Base-by-base conservation (phyloP, 2,797 vertebrate species). In the Anguilla anguilla region DNA sequence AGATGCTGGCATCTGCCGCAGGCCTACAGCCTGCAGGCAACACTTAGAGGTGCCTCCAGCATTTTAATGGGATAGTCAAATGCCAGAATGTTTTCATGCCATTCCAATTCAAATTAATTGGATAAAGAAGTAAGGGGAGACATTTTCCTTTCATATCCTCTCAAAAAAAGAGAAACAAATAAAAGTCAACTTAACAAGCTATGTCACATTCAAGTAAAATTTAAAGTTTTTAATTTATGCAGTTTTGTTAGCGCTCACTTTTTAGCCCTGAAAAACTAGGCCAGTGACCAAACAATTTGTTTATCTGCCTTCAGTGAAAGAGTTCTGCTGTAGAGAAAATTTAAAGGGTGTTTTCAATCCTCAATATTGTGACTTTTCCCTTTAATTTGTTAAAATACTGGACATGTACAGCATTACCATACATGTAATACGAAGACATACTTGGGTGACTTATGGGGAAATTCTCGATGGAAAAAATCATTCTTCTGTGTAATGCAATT, bases 51-150 rank as follows among this genome's bases (percentile, higher is more conserved):
- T 93, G 94, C 96, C 95, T 96, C 96, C 95, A 97, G 96, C 95
- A 96, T 97, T 96, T 96, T 96, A 96, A 96, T 96, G 95, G 96
- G 94, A 93, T 95, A 94, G 95, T 96, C 94, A 96, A 96, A 96
- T 96, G 95, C 95, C 96, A 96, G 95, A 93, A 91, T 94, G 95
- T 96, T 96, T 95, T 96, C 93, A 96, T 96, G 95, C 95, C 94
- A 94, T 95, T 96, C 95, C 96, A 96, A 95, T 96, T 95, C 93
- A 89, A 95, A 96, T 94, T 92, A 92, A 94, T 94, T 96, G 95
- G 95, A 97, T 94, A 93, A 93, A 93, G 95, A 96, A 96, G 93
- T 93, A 92, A 95, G 93, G 93, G 93, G 88, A 91, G 93, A 93
- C 94, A 92, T 96, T 95, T 93, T 92, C 90, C 92, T 95, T 95